phyloP scores from a whole-genome alignment of 1,140 invertebrate species.

The Cyclargus thomasi region DNA sequence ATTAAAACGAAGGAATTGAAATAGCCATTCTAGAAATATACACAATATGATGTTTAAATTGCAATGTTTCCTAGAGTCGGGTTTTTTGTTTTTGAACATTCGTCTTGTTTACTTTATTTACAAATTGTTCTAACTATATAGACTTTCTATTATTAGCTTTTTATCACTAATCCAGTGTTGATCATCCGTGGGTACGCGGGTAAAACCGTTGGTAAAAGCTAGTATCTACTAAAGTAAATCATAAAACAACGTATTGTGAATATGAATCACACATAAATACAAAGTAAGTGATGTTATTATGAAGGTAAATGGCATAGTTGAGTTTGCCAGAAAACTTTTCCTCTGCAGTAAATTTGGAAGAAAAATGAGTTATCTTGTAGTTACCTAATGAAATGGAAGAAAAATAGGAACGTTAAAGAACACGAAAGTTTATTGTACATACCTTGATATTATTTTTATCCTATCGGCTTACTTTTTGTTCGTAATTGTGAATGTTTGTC shows the following conservation, averaged over 20 bases:
- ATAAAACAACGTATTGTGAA: neutral
- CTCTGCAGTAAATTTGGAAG: neutral
- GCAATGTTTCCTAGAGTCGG: no score
- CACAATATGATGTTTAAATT: no score
- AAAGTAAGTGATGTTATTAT: neutral
- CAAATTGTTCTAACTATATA: no score
- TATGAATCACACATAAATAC: neutral
- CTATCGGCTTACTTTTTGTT: neutral
- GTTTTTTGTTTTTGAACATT: no score
- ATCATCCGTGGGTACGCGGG: no score
- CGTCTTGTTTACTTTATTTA: no score
- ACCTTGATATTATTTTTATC: neutral
- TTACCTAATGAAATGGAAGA: neutral
- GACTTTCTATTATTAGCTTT: no score
- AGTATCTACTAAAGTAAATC: neutral
- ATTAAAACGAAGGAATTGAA: no score
- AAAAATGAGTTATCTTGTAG: neutral
- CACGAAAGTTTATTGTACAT: neutral
- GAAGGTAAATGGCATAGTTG: neutral
- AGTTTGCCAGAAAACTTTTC: constrained; percentile 6
- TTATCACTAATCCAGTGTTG: no score
- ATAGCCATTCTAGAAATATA: no score
- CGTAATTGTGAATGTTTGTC: no score
- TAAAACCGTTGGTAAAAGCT: no score
- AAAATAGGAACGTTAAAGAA: neutral